Evolutionary conservation across 2,797 vertebrate genomes (phyloP).

Genomic region (Nannoperca obscura): DNA sequence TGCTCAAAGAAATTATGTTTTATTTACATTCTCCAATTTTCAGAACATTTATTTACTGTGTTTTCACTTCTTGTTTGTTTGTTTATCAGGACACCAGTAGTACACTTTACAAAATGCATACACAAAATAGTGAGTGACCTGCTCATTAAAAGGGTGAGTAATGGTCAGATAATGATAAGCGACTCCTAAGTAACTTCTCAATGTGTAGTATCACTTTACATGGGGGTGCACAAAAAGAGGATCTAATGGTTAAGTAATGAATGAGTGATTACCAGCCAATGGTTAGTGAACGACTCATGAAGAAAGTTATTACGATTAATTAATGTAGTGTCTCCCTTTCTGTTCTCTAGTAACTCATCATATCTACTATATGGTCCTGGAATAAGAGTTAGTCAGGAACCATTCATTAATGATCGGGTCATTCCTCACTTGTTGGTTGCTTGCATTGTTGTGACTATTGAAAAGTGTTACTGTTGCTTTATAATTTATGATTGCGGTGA

Average conservation of each 20-base stretch:
- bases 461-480: slow-evolving; percentile 30
- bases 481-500: slow-evolving; percentile 77
- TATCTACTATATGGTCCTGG: background rate
- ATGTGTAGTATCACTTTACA: no score
- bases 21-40: background rate
- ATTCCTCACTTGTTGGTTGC: background rate
- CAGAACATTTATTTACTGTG: slow-evolving; percentile 16
- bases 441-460: background rate
- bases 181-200: background rate
- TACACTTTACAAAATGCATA: background rate
- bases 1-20: slow-evolving; percentile 10
- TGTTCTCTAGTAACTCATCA: background rate
- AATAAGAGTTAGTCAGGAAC: background rate
- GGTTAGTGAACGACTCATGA: background rate
- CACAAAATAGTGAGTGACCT: background rate
- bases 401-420: slow-evolving; percentile 4
- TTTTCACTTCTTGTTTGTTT: slow-evolving; percentile 23
- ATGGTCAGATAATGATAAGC: background rate
- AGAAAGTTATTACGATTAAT: background rate
- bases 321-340: background rate
- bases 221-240: background rate
- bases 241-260: background rate
- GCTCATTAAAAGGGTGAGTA: background rate
- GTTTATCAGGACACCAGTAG: slow-evolving; percentile 29
- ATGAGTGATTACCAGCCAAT: background rate